phyloP scores from a whole-genome alignment of 2,113 vertebrate genomes.

The Puffinus mauretanicus region DNA sequence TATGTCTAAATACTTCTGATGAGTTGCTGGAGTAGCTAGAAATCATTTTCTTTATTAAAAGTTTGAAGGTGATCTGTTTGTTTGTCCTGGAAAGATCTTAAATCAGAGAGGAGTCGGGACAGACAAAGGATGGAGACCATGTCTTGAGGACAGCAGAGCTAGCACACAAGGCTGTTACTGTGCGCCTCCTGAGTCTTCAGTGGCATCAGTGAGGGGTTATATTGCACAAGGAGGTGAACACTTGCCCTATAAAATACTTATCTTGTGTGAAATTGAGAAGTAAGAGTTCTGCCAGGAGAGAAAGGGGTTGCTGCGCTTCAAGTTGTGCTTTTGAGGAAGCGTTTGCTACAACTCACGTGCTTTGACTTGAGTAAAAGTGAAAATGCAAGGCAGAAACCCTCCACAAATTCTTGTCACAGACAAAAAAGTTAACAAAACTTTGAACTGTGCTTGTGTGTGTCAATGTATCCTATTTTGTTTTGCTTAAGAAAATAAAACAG shows the following conservation, averaged over 20 bases:
- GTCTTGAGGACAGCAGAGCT: not conserved
- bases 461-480: not conserved
- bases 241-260: not conserved
- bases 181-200: not conserved
- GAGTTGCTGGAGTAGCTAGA: not conserved
- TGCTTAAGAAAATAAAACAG: not conserved
- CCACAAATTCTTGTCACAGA: not conserved
- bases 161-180: not conserved
- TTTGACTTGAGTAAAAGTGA: not conserved
- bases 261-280: not conserved
- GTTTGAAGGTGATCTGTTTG: not conserved
- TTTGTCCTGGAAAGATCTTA: not conserved
- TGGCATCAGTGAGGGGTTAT: not conserved
- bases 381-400: not conserved
- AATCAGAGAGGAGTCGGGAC: not conserved
- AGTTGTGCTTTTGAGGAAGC: not conserved
- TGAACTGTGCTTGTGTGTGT: not conserved
- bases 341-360: rapidly evolving
- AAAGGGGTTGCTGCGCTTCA: not conserved
- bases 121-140: not conserved
- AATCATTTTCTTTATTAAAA: not conserved
- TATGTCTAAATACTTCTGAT: not conserved
- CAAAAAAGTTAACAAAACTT: not conserved
- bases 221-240: not conserved
- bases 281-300: not conserved